Conservation (phyloP, 1,140 invertebrate genomes). For the Dreissena rostriformis region DNA sequence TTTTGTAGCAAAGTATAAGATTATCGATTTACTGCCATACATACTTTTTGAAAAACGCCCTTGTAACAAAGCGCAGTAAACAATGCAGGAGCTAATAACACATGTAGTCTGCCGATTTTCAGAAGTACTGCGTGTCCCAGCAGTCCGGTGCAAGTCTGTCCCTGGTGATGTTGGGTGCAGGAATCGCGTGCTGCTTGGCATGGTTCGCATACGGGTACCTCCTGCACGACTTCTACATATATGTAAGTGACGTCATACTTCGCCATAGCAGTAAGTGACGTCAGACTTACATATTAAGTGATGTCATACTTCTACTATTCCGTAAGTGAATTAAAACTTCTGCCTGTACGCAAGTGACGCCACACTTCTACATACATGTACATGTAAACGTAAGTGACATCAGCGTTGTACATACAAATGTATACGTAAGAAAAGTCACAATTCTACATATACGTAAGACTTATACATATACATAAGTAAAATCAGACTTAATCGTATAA, state of each 20-base stretch:
- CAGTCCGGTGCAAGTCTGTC: constrained; percentile 13
- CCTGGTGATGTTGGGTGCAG: constrained; percentile 16
- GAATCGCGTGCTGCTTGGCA: constrained; percentile 9
- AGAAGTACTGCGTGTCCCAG: constrained; percentile 37
- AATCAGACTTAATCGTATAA: no score
- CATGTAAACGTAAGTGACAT: constrained; percentile 22
- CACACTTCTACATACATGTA: not conserved
- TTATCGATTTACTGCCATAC: not conserved
- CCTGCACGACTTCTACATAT: constrained; percentile 15
- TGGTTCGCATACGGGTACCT: constrained; percentile 30
- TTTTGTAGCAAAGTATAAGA: not conserved
- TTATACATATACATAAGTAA: no score
- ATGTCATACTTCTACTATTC: not conserved
- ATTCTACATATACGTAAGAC: no score
- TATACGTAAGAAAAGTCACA: no score
- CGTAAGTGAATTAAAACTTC: not conserved
- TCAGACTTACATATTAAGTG: not conserved
- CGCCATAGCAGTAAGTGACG: constrained; percentile 29
- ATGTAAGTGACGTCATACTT: not conserved
- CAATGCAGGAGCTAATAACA: not conserved
- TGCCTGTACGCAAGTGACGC: not conserved
- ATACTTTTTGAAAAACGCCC: not conserved
- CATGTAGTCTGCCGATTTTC: not conserved
- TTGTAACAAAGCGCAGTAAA: not conserved
- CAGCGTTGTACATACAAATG: not conserved